Base-by-base conservation (phyloP, 2,888 invertebrate species). In the Campaea margaritaria region DNA sequence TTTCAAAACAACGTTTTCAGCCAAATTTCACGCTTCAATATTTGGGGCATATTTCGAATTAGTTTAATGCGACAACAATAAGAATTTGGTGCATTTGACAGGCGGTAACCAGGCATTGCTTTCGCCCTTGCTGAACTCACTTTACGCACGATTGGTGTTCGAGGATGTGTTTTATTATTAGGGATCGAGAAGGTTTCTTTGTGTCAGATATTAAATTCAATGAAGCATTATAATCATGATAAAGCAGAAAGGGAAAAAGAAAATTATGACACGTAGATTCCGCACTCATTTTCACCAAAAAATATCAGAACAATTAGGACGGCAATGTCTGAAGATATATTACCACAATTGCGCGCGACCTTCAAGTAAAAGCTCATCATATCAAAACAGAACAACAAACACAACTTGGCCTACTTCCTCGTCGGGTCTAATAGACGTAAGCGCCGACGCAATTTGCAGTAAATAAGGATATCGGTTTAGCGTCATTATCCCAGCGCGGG, bases 391-490 rank as follows among this genome's bases (percentile, higher is more conserved):
- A 57, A 57, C 57, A 55, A 54, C 38, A 59, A 42, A 55, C 42
- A 45, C 42, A 44, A 62, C 44, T 46, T 21, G 56, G 55, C 49
- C 15, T 54, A 54, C 64, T 62, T 62, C 60, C 62, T 62, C 56
- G 47, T 49, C 53, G 64, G 58, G 69, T 68, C 74, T 75, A 74
- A 72, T 65, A 72, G 70, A 75, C 72, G 72, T 71, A 74, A 73
- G 71, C 74, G 72, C 75, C 78, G 69, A 73, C 83, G 83, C 87
- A 89, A 91, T 91, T 89, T 89, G 90, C 89, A 89, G 89, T 91
- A 91, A 91, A 91, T 89, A 91, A 89, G 91, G 89, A 85, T 88
- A 90, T 91, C 85, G 90, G 89, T 85, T 84, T 82, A 86, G 85
- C 84, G 83, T 85, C 87, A 89, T 91, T 90, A 90, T 87, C 83